Base-by-base conservation (phyloP, 2,888 invertebrate genomes). In the Lithophane semibrunnea region DNA sequence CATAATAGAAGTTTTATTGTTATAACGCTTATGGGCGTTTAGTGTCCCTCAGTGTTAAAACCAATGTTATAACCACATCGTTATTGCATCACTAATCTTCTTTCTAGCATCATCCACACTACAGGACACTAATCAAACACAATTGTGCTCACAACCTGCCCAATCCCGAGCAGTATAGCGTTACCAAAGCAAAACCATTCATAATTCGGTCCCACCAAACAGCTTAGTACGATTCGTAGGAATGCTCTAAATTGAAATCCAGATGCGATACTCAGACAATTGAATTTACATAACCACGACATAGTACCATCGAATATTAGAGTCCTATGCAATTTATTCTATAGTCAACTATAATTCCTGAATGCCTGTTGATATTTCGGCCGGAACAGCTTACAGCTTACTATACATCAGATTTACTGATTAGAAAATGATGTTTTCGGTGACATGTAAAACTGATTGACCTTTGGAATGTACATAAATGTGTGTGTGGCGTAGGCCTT, bases 221-320 rank as follows among this genome's bases (percentile, higher is more conserved):
- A 47, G 81, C 67, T 80, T 80, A 83, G 58, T 24, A 18, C 54
- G 24, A 24, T 64, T 56, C 21, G 18, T 42, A 58, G 56, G 58
- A 63, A 75, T 58, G 54, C 29, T 52, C 58, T 61, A 42, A 73
- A 84, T 85, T 82, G 73, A 82, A 78, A 79, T 71, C 24, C n/a
- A 37, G 54, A 63, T 68, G 49, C 42, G 29, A 56, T 85, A 72
- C 66, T 54, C 69, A 58, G 61, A 63, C 9, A 60, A 52, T 58
- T 73, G 52, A 10, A 24, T 70, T 75, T 58, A 75, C 42, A 69
- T 29, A 16, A 47, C 16, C 9, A 47, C 24, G 8, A 29, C 16
- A 54, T 60, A 37, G 44, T 65, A 52, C 37, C 24, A 42, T 61
- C 5, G n/a, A 12, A 7, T 24, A 44, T 72, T n/a, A 0, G 52